These are phyloP conservation scores for Penelope pileata DNA, from an alignment of 2,113 vertebrate species.

Conservation along the genomic window DNA sequence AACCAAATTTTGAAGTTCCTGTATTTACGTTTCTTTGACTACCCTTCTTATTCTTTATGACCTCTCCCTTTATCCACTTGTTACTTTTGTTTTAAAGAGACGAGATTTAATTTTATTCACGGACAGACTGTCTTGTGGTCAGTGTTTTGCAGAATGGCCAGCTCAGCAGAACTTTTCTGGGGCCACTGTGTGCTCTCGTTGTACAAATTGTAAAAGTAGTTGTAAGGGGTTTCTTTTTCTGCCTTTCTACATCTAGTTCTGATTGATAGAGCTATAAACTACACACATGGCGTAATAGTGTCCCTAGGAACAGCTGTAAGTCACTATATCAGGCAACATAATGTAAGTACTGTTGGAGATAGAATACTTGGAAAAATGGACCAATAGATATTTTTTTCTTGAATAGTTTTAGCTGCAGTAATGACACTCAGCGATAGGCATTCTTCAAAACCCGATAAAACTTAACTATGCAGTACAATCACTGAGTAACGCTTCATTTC, in stretches of 20 bases:
- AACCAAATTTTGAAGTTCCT: background rate
- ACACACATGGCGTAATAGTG: background rate
- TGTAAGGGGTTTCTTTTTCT: background rate
- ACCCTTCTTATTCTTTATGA: background rate
- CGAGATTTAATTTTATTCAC: background rate
- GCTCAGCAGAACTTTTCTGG: background rate
- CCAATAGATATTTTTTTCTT: background rate
- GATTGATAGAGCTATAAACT: background rate
- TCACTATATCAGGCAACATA: background rate
- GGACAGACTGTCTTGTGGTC: background rate
- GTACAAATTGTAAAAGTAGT: no score
- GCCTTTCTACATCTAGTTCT: background rate
- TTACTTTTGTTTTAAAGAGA: background rate
- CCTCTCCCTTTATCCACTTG: background rate
- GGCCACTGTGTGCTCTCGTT: background rate
- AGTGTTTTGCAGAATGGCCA: background rate
- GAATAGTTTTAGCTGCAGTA: background rate
- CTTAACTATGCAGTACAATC: background rate
- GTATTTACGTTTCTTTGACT: background rate
- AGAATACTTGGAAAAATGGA: background rate
- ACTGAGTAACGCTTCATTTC: background rate
- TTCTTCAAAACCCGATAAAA: background rate
- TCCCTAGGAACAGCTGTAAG: background rate
- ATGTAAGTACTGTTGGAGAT: background rate
- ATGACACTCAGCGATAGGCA: background rate